Evolutionary conservation across 2,888 invertebrate genomes (phyloP), one percentile per base, ranked within the genome.

Genomic region (Cataglyphis rosenhaueri): DNA sequence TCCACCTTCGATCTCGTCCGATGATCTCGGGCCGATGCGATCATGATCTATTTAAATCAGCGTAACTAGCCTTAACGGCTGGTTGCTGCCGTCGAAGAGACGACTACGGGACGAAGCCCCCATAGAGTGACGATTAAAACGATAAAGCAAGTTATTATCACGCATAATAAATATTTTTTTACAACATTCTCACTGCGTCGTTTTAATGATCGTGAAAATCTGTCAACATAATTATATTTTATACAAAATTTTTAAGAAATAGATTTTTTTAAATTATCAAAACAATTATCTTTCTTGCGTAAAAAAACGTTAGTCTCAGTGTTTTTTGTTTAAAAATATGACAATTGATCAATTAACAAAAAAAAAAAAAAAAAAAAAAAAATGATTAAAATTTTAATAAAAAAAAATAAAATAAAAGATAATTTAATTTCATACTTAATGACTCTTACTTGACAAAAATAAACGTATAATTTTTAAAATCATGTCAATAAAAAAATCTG

Each of bases 31-130:
- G 10, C 84, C 76, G 61, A 25, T 70, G 83, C 74, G 84, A 85
- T 85, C 84, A 79, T 68, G 83, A 85, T 83, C 84, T 83, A 85
- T 85, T 79, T 85, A 85, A 85, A 85, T 83, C 73, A 79, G 65
- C 38, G 57, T 78, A 66, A 74, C 78, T 71, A 59, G 75, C 25
- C 57, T 82, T 41, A 55, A 52, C 59, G n/a, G 48, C 29, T 52
- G 65, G 32, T 55, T 59, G 75, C 57, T 64, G 66, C 57, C 57
- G 25, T 64, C 35, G 21, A 44, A 44, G 32, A 41, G 32, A 5
- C 57, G 59, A 68, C 59, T 21, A 21, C 29, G 32, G 15, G 55
- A 21, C 48, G 48, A 12, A n/a, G 8, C 25, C 35, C 35, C 35
- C 25, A 55, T 12, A 70, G 25, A 59, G 25, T 61, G 70, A 70